Evolutionary conservation across 2,797 vertebrate species (phyloP).

Genomic region (Pipistrellus pygmaeus): DNA sequence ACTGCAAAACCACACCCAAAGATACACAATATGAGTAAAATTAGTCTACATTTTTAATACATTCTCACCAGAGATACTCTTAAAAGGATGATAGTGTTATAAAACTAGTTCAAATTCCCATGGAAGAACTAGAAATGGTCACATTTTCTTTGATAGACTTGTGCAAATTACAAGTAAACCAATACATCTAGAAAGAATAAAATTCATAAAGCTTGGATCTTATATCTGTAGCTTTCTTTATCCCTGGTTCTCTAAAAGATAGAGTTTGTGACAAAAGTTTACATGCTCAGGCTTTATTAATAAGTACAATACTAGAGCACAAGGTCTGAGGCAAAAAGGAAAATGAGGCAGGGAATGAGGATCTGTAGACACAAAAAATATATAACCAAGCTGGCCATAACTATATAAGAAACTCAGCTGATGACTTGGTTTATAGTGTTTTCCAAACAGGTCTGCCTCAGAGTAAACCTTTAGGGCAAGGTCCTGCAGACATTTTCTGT

Average conservation of each 20-base stretch:
- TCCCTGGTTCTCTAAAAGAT: not conserved
- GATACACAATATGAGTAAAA: not conserved
- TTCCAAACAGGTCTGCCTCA: not conserved
- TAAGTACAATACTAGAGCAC: not conserved
- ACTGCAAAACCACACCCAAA: not conserved
- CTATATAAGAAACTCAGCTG: not conserved
- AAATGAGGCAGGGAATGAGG: not conserved
- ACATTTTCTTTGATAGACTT: not conserved
- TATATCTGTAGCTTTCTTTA: slow-evolving; percentile 24
- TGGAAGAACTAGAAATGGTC: not conserved
- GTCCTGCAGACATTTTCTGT: not conserved
- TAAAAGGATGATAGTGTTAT: not conserved
- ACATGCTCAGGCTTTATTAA: not conserved
- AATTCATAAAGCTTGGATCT: not conserved
- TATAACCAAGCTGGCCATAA: not conserved
- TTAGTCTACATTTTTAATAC: not conserved
- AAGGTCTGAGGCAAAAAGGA: not conserved
- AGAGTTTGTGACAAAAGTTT: slow-evolving; percentile 10
- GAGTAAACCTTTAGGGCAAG: not conserved
- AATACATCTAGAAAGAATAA: not conserved
- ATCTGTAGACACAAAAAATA: not conserved
- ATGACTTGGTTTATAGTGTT: not conserved
- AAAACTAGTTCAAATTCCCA: slow-evolving; percentile 11
- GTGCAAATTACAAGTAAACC: not conserved
- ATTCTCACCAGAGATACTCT: not conserved